Percentiles rank a stretch among this genome's conserved stretches.
Conservation (phyloP, 2,888 invertebrate species). For the Troides oblongomaculatus region DNA sequence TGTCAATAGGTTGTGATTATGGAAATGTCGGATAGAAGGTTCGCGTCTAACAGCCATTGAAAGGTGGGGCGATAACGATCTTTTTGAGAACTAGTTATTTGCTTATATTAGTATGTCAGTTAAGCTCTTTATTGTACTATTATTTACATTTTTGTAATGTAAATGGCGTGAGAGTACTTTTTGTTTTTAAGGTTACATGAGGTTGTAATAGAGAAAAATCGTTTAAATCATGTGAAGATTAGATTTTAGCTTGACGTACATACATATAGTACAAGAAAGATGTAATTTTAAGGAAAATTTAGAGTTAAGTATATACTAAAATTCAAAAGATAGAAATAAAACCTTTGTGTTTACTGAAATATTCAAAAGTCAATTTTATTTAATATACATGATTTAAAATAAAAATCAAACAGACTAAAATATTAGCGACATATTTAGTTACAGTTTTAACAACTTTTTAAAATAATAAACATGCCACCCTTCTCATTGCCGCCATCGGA, state of each 20-base stretch:
- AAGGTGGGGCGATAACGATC: slow-evolving; percentile 17
- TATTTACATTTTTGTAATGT: slow-evolving; percentile 13
- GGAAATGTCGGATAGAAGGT: slow-evolving; percentile 31
- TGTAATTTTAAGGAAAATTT: too few relatives aligned
- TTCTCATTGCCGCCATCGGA: slow-evolving; percentile 28
- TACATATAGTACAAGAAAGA: too few relatives aligned
- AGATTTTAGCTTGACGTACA: too few relatives aligned
- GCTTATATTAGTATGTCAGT: slow-evolving; percentile 19
- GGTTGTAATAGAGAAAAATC: background rate
- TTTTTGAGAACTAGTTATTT: slow-evolving; percentile 18
- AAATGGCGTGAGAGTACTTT: slow-evolving; percentile 5
- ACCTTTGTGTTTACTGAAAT: background rate
- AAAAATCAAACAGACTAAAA: slow-evolving; percentile 4
- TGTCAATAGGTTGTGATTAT: slow-evolving; percentile 36
- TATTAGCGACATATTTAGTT: slow-evolving; percentile 16
- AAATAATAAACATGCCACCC: slow-evolving; percentile 12
- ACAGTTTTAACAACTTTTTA: slow-evolving; percentile 13
- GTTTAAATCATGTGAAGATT: too few relatives aligned
- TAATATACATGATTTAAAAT: background rate
- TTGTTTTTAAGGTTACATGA: background rate
- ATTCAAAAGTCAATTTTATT: background rate
- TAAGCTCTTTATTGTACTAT: slow-evolving; percentile 14
- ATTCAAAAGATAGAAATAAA: too few relatives aligned
- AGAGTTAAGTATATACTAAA: too few relatives aligned
- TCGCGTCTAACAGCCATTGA: slow-evolving; percentile 29